Percentiles rank a stretch among this genome's conserved stretches.
phyloP scores from a whole-genome alignment of 2,797 vertebrate species.

The Danio kyathit region DNA sequence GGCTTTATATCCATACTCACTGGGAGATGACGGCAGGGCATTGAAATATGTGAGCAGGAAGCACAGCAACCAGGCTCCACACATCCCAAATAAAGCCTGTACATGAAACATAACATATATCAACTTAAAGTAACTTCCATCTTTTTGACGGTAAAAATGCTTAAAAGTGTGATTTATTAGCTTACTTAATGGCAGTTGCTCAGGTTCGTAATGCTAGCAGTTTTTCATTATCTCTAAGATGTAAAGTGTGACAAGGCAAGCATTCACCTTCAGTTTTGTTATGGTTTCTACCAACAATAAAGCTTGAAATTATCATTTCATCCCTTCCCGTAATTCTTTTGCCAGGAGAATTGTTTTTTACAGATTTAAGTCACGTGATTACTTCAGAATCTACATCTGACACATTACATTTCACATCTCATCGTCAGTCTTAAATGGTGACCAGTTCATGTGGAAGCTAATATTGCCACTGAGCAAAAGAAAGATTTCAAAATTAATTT shows the following conservation, averaged over 20 bases:
- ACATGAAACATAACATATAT: constrained; percentile 15
- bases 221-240: not conserved
- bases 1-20: constrained; percentile 77
- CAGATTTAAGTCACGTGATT: not conserved
- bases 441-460: not conserved
- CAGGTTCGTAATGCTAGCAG: not conserved
- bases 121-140: not conserved
- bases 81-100: constrained; percentile 83
- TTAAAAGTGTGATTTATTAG: not conserved
- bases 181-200: not conserved
- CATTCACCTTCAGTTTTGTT: not conserved
- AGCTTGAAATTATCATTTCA: not conserved
- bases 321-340: not conserved
- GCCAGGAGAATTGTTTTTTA: not conserved
- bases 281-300: not conserved
- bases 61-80: constrained; percentile 81
- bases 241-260: not conserved
- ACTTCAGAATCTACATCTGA: not conserved
- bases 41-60: constrained; percentile 80
- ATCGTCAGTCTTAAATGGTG: not conserved
- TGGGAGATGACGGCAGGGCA: constrained; percentile 74
- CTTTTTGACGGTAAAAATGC: not conserved
- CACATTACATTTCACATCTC: not conserved
- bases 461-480: too few species aligned
- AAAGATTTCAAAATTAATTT: not conserved